phyloP scores from a whole-genome alignment of 2,888 invertebrate species.

The Venustoraphidia nigricollis region DNA sequence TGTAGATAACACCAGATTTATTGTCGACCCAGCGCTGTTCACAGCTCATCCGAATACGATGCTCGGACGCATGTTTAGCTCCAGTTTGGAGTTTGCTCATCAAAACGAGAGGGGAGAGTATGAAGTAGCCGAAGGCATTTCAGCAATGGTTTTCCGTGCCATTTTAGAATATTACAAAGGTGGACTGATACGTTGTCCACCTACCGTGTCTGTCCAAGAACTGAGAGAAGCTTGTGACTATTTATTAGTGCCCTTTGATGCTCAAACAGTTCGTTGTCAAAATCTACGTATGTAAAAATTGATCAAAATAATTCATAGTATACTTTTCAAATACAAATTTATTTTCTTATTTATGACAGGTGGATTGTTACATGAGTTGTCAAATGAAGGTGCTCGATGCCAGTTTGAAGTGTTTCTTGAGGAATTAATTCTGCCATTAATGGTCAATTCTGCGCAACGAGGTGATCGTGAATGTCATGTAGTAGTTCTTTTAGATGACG shows the following conservation, averaged over 20 bases:
- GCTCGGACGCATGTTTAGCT: conserved; percentile 97
- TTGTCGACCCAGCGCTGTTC: conserved; percentile 85
- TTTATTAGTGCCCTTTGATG: conserved; percentile 92
- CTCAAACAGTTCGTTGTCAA: conserved; percentile 87
- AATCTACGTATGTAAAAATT: conserved; percentile 65
- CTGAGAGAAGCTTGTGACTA: conserved; percentile 97
- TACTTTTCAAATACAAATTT: neutral
- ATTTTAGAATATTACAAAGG: conserved; percentile 90
- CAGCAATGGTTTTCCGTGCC: conserved; percentile 86
- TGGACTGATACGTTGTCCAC: conserved; percentile 86
- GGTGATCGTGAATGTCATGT: conserved; percentile 98
- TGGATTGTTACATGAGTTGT: conserved; percentile 91
- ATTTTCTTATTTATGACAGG: conserved; percentile 30
- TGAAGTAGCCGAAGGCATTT: conserved; percentile 90
- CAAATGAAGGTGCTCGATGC: conserved; percentile 96
- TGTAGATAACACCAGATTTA: conserved; percentile 82
- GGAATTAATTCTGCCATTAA: conserved; percentile 83
- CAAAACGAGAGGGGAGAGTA: conserved; percentile 95
- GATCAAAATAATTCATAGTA: neutral
- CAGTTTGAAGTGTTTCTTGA: conserved; percentile 96
- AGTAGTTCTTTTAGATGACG: conserved; percentile 90
- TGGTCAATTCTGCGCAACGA: conserved; percentile 86
- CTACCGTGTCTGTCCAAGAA: conserved; percentile 90
- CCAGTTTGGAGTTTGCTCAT: conserved; percentile 79
- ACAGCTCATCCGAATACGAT: conserved; percentile 95